Base-by-base conservation (phyloP, 1,140 invertebrate genomes). In the Bombyx mandarina region DNA sequence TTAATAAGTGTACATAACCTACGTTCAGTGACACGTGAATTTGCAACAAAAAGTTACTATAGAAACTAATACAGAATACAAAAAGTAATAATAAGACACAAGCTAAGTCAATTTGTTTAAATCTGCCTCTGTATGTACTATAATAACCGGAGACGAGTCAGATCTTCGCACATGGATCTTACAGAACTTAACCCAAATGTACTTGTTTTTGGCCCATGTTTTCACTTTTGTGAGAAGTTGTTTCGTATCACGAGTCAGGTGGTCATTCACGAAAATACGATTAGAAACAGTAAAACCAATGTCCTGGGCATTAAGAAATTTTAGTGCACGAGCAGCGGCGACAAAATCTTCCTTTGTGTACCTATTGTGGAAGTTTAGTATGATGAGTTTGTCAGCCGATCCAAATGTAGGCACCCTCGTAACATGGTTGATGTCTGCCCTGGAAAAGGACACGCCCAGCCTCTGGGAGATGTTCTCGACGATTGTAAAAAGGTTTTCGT, bases 311-410 rank as follows among this genome's bases (percentile, higher is more conserved):
- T 47, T 50, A 9, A 62, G 8, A 4, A 9, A 18, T 12, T 62
- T 62, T 8, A 8, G 6, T 3, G 49, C 45, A 22, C 57, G 61
- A 5, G 58, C 58, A 35, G 62, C 54, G 3, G 58, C 58, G 3
- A 65, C 44, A 49, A 64, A 65, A 43, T 61, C 59, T 46, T 65
- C 63, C n/a, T 65, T 61, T 8, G 56, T 43, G 10, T 63, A 59
- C 46, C 59, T 48, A 44, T 58, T 61, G 7, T 58, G 48, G 44
- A 65, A 58, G 18, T 50, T 47, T 2, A 65, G 18, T 42, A 65
- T 52, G 8, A 61, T 65, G 4, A 43, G 22, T 12, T 65, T 65
- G 8, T 64, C 48, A 2, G 57, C 61, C 5, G 55, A 57, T 6
- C 43, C 43, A 43, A 50, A 43, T 18, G 50, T 9, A 6, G 54